Conservation (phyloP, 1,140 invertebrate genomes). For the Colletes latitarsis region DNA sequence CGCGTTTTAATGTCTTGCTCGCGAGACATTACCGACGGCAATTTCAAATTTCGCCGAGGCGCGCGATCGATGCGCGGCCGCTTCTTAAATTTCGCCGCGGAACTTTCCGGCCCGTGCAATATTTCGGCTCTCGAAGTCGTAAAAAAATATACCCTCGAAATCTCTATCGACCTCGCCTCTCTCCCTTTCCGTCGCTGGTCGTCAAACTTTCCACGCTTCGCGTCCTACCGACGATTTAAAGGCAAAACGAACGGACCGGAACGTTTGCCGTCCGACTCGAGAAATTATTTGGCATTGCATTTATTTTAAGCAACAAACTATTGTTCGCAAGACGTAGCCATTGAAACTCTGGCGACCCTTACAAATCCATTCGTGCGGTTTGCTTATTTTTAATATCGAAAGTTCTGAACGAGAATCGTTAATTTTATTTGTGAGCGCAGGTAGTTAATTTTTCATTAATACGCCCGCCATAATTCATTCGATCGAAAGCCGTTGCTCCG, state of each 20-base stretch:
- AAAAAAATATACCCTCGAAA: constrained; percentile 9
- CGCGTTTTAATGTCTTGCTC: constrained; percentile 8
- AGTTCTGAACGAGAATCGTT: too few relatives aligned
- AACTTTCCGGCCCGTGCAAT: not conserved
- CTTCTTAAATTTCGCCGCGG: constrained; percentile 12
- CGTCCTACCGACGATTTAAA: not conserved
- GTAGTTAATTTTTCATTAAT: too few relatives aligned
- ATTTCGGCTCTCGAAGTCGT: constrained; percentile 9
- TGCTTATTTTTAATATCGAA: too few relatives aligned
- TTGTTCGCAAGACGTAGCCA: too few relatives aligned
- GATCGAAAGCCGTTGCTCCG: too few relatives aligned
- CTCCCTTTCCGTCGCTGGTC: not conserved
- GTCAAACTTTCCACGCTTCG: not conserved
- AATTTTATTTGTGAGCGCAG: too few relatives aligned
- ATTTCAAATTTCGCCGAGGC: constrained; percentile 21
- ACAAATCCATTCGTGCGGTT: not conserved
- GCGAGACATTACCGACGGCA: not conserved
- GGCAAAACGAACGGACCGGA: not conserved
- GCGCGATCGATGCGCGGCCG: constrained; percentile 14
- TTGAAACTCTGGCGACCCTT: too few relatives aligned
- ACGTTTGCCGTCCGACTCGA: not conserved
- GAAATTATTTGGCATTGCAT: not conserved
- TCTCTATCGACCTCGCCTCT: not conserved
- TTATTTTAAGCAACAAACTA: too few relatives aligned
- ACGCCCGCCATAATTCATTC: too few relatives aligned